phyloP scores from a whole-genome alignment of 92 coral and sea anemone genomes.

The Epizoanthus ramosus region DNA sequence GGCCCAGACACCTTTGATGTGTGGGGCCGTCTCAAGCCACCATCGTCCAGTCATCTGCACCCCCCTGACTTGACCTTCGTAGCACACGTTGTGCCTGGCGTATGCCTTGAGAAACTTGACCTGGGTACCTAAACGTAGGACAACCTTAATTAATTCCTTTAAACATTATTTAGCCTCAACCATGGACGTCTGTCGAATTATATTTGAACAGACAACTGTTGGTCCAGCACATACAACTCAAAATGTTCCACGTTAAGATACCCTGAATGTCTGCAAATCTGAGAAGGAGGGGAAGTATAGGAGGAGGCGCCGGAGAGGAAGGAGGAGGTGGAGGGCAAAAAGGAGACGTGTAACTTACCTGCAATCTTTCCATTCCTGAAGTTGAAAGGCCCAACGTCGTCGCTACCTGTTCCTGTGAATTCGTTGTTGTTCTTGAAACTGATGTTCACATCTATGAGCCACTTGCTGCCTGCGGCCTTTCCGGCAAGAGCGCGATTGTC shows the following conservation, averaged over 20 bases:
- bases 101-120: slow-evolving; percentile 42
- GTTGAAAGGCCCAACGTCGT: slow-evolving; percentile 45
- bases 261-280: too few species aligned
- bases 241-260: too few species aligned
- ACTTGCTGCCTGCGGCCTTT: slow-evolving; percentile 44
- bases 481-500: slow-evolving; percentile 36
- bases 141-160: too few species aligned
- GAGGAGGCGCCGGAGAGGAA: too few species aligned
- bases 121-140: slow-evolving; percentile 12
- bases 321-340: too few species aligned
- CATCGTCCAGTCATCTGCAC: slow-evolving; percentile 59
- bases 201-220: too few species aligned
- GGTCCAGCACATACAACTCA: too few species aligned
- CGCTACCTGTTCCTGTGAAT: slow-evolving; percentile 44
- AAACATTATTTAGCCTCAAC: too few species aligned
- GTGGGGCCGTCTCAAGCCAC: slow-evolving; percentile 18
- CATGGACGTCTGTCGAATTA: neutral
- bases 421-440: slow-evolving; percentile 34
- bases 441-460: slow-evolving; percentile 57
- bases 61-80: slow-evolving; percentile 53
- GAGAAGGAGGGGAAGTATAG: too few species aligned
- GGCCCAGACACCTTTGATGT: slow-evolving; percentile 54
- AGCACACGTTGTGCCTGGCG: slow-evolving; percentile 41
- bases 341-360: neutral
- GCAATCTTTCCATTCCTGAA: slow-evolving; percentile 42